phyloP scores from a whole-genome alignment of 2,113 vertebrate species.

The Isichthys henryi region DNA sequence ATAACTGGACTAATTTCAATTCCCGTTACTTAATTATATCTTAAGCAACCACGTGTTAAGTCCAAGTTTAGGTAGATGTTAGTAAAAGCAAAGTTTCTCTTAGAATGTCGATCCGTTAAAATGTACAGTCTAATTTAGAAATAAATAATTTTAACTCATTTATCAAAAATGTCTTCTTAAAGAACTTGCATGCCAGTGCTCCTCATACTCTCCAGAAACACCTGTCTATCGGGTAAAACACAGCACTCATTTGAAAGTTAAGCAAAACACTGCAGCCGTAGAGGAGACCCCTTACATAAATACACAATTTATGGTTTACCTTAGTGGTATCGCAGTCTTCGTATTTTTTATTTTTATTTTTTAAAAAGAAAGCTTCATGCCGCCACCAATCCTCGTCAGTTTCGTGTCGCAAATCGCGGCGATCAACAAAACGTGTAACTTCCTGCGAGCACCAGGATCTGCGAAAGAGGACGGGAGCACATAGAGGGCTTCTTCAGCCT shows the following conservation, averaged over 20 bases:
- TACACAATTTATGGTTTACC: background rate
- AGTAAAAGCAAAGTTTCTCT: background rate
- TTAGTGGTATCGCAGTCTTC: background rate
- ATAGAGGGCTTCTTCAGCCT: background rate
- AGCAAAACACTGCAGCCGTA: background rate
- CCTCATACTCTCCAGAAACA: background rate
- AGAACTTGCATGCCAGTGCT: background rate
- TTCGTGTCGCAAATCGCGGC: constrained; percentile 7
- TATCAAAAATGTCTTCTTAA: background rate
- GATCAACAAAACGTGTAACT: constrained; percentile 21
- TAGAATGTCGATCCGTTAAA: background rate
- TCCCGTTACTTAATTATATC: no score
- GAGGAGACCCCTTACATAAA: background rate
- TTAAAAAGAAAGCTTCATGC: constrained; percentile 16
- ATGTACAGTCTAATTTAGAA: background rate
- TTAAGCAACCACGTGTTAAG: background rate
- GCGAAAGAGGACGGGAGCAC: background rate
- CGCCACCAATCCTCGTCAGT: constrained; percentile 4
- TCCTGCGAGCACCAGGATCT: constrained; percentile 9
- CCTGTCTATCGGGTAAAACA: background rate
- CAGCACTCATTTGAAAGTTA: background rate
- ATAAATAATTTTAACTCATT: background rate
- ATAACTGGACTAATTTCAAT: background rate
- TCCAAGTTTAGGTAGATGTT: background rate
- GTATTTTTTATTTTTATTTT: background rate